Conservation (phyloP, 92 coral and sea anemone genomes). For the Plumapathes pennacea region DNA sequence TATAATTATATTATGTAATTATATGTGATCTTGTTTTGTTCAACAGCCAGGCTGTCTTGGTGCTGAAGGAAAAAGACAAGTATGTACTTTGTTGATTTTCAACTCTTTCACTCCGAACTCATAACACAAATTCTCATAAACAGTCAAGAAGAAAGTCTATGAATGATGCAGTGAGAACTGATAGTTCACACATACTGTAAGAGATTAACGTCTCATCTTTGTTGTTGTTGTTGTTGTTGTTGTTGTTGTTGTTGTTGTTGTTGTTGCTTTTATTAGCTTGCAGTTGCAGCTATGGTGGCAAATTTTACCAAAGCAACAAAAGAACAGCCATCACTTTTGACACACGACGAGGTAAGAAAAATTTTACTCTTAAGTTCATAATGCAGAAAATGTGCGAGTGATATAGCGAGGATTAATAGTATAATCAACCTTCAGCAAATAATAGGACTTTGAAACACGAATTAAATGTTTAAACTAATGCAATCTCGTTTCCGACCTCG, state of each 20-base stretch:
- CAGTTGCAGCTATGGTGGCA: conserved; percentile 98
- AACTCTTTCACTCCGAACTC: neutral
- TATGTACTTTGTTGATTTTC: conserved; percentile 4
- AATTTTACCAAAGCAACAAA: conserved; percentile 84
- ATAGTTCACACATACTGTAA: neutral
- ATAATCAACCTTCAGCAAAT: too few species aligned
- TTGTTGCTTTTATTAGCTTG: conserved; percentile 54
- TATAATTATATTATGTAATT: neutral
- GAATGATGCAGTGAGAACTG: neutral
- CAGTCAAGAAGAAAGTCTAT: too few species aligned
- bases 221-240: neutral
- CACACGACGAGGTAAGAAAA: conserved; percentile 80
- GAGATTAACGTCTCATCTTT: neutral
- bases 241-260: neutral
- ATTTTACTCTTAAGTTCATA: too few species aligned
- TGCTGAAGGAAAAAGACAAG: conserved; percentile 94
- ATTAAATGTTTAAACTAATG: too few species aligned
- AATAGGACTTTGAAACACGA: too few species aligned
- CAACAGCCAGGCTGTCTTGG: conserved; percentile 87
- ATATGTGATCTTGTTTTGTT: neutral
- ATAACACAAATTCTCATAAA: too few species aligned
- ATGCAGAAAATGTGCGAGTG: too few species aligned
- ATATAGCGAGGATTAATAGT: too few species aligned
- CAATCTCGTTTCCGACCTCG: too few species aligned
- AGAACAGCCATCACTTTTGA: conserved; percentile 83